Base-by-base conservation (phyloP, 2,113 vertebrate genomes). In the Chelonoidis abingdonii region DNA sequence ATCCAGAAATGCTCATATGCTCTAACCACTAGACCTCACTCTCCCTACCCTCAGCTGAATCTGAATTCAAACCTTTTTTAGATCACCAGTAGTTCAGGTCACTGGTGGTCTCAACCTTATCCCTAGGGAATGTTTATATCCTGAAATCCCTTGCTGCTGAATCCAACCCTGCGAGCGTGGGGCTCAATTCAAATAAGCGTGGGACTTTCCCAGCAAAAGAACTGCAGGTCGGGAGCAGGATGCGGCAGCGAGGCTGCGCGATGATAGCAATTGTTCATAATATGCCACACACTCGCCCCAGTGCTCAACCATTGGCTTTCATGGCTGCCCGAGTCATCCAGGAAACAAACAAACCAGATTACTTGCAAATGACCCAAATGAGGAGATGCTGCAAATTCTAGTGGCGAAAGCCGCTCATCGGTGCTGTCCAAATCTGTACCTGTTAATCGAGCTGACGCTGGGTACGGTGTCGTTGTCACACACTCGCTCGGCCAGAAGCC, bases 371-470 rank as follows among this genome's bases (percentile, higher is more conserved):
- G 12, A 10, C 8, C 16, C 80, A 19, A 16, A 11, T 0, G 7
- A 44, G 53, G n/a, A 1, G 1, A 0, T 1, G 1, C 82, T 2
- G 17, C 4, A 5, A 7, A 31, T 2, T 3, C 17, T 54, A 5
- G 50, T 1, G 0, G 1, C 6, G 4, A 80, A 3, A 49, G 0
- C 7, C 72, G 38, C 27, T 47, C 8, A 10, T 17, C 24, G 1
- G 29, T 6, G 9, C 9, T 6, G 13, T 8, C 1, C 4, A 5
- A 2, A 56, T 38, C 14, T 86, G 93, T 98, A 99, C 99, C 99
- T 99, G 99, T 99, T 99, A 98, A 99, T 99, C 87, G 99, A 99
- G 89, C 99, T 99, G 98, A 99, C 99, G 2, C 99, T 99, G 97
- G 99, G 99, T 92, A 99, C 99, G 0, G 99, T 99, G 98, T 99